Base-by-base conservation (phyloP, 1,140 invertebrate genomes). In the Pseudomyrmex concolor region DNA sequence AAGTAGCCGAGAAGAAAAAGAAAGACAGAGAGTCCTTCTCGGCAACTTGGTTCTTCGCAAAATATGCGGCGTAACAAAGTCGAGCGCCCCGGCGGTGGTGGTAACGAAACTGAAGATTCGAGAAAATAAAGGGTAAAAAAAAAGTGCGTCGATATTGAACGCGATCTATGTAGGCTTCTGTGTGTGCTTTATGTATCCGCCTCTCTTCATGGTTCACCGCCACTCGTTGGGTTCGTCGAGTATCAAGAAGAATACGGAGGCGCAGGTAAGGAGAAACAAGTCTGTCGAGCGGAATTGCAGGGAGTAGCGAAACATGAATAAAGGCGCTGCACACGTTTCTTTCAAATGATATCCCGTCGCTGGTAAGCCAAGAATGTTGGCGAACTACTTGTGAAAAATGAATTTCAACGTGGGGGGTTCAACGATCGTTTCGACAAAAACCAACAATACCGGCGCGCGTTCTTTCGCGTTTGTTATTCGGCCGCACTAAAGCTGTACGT, bases 361-460 rank as follows among this genome's bases (percentile, higher is more conserved):
- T 22, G 19, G 17, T 19, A 22, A 17, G 34, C 50, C 50, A 45
- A 55, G 62, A 67, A 77, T 66, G 34, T 34, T 34, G 15, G 43
- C 15, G 73, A 55, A 34, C 34, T 57, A 68, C 63, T 77, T 77
- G 74, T 68, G 74, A 77, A 77, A 77, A 77, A 77, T 77, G 63
- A 22, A 68, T 67, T 77, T 77, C 43, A 66, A 66, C 10, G 64
- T 13, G 43, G 64, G 34, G 5, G 0, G n/a, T 66, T 66, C 64
- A 66, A 66, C 43, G 64, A 48, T 12, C 43, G 64, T 48, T 66
- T 66, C 63, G 34, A 77, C 34, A 43, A 68, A 77, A 67, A 48
- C 50, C 22, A 77, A 77, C 74, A 77, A 77, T 77, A 45, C 17
- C 12, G 17, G n/a, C 34, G 51, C 66, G 43, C 22, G 45, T 22